Evolutionary conservation across 2,888 invertebrate genomes (phyloP), one percentile per base, ranked within the genome.

Genomic region (Acrobasis repandana): DNA sequence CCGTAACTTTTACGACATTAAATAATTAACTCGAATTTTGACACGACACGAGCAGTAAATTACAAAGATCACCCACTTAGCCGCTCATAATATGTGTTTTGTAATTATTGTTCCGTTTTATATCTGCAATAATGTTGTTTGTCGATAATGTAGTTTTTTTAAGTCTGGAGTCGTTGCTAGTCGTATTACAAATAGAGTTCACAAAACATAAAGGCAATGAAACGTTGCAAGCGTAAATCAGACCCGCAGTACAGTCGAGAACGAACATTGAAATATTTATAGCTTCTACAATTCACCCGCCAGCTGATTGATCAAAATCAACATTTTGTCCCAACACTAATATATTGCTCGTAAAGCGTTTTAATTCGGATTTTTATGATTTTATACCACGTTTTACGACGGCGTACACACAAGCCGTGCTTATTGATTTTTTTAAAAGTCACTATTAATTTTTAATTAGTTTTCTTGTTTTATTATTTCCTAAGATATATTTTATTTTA

Each of bases 221-320:
- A 10, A 16, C 15, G 33, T 18, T 1, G 2, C 20, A 1, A 9
- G 15, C 43, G 50, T 50, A 43, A 43, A 46, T 28, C n/a, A 9
- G 33, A 18, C 10, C 9, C 14, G 28, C 43, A 56, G 18, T 46
- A 56, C 20, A 58, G 49, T 15, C 15, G 15, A 34, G 15, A 49
- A 54, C 47, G 43, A 47, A 38, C 50, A 50, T 43, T 59, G 59
- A 59, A 59, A 59, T 51, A 28, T 59, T 59, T 51, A 59, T 15
- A 33, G 28, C 38, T 11, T 59, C 38, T 38, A 9, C 15, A 51
- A 51, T 46, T 59, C 51, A 51, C 46, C 46, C 63, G 48, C 47
- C 61, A 16, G 50, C 58, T 60, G 63, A 64, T 64, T 62, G 66
- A 67, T 67, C 65, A 62, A 56, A 64, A 65, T 67, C 66, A 67